These are phyloP conservation scores for Conchocele bisecta DNA, from an alignment of 2,888 invertebrate genomes.

Conservation along the genomic window DNA sequence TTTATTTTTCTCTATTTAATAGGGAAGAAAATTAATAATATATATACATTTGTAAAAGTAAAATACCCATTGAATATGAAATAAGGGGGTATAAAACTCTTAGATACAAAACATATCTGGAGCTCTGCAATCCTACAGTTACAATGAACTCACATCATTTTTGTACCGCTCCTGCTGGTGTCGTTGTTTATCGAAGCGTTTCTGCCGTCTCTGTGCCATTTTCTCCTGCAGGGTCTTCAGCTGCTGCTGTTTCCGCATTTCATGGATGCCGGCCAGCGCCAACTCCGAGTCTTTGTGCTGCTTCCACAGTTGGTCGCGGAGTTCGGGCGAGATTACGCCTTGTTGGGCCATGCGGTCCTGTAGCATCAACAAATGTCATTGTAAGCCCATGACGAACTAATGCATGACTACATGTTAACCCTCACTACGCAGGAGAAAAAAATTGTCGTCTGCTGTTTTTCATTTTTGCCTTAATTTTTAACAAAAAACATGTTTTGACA, in stretches of 20 bases:
- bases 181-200: constrained; percentile 64
- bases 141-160: constrained; percentile 64
- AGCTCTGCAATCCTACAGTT: neutral
- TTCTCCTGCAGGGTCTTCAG: constrained; percentile 68
- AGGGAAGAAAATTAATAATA: no score
- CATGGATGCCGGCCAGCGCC: constrained; percentile 58
- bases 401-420: no score
- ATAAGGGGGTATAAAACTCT: no score
- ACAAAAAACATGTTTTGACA: no score
- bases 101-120: neutral
- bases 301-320: constrained; percentile 65
- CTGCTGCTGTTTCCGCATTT: constrained; percentile 67
- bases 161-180: constrained; percentile 76
- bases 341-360: constrained; percentile 70
- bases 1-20: no score
- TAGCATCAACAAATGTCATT: no score
- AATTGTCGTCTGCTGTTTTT: no score
- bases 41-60: no score
- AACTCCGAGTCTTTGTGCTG: constrained; percentile 69
- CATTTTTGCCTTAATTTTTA: no score
- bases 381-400: no score
- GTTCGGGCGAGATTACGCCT: constrained; percentile 68
- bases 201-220: constrained; percentile 68
- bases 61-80: no score
- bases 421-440: no score